A percentile compares a stretch with the other conserved stretches of the same genome.
Conservation (phyloP, 2,797 vertebrate genomes). For the Pyrocephalus nanus region DNA sequence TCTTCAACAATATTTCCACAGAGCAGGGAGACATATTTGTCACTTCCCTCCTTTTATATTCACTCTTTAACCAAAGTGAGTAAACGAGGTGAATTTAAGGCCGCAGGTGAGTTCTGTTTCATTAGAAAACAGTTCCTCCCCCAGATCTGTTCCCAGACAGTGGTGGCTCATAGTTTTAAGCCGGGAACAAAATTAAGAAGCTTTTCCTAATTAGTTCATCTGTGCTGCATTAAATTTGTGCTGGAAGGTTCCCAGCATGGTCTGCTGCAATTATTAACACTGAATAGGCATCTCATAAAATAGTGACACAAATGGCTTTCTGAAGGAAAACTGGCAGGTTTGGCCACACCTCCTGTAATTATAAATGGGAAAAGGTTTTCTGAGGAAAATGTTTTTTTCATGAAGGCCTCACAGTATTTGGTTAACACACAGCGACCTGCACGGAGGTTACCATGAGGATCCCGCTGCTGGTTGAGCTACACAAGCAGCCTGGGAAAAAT, state of each 20-base stretch:
- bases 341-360: conserved; percentile 66
- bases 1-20: neutral
- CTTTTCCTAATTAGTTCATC: conserved; percentile 74
- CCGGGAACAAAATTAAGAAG: conserved; percentile 69
- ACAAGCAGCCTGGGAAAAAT: neutral
- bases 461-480: neutral
- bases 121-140: conserved; percentile 16
- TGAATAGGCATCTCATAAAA: conserved; percentile 70
- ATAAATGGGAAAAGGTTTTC: conserved; percentile 57
- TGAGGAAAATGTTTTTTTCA: conserved; percentile 41
- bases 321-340: conserved; percentile 60
- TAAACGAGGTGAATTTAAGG: neutral
- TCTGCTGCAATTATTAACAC: conserved; percentile 66
- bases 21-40: neutral
- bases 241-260: conserved; percentile 69
- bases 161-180: conserved; percentile 52
- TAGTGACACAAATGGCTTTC: conserved; percentile 64
- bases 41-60: neutral
- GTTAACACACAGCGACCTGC: neutral
- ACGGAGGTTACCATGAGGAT: neutral
- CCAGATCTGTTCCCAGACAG: conserved; percentile 57
- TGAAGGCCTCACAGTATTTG: neutral
- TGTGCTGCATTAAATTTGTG: conserved; percentile 70
- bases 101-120: neutral
- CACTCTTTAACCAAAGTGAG: neutral